phyloP scores from a whole-genome alignment of 2,113 vertebrate species.

The Caloenas nicobarica region DNA sequence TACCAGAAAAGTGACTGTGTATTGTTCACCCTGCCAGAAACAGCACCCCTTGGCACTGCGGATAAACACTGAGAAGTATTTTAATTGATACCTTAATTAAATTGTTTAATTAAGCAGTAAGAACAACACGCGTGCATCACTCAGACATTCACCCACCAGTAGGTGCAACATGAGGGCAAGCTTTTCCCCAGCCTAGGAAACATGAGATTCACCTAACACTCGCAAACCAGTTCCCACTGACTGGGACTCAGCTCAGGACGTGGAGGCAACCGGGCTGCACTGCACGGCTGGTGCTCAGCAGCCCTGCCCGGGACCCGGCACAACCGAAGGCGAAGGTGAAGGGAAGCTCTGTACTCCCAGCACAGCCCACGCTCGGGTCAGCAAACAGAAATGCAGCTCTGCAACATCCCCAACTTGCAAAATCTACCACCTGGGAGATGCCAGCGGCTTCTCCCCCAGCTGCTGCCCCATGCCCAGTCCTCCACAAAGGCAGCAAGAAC shows the following conservation, averaged over 20 bases:
- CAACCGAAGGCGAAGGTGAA: background rate
- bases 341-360: background rate
- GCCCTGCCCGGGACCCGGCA: fast-evolving
- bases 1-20: background rate
- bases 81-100: background rate
- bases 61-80: background rate
- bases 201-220: background rate
- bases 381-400: background rate
- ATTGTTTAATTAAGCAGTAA: background rate
- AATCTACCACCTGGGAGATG: background rate
- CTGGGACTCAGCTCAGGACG: background rate
- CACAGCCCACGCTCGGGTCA: fast-evolving
- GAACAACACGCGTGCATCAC: background rate
- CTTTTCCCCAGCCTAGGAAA: background rate
- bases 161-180: background rate
- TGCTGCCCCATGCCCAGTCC: background rate
- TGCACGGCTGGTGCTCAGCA: fast-evolving
- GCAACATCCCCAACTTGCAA: background rate
- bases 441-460: background rate
- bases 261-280: background rate
- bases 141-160: background rate
- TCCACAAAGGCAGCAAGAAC: background rate
- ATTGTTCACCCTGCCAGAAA: background rate
- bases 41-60: background rate
- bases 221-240: background rate